Conservation (phyloP, 2,888 invertebrate species). For the Asteroscopus sphinx region DNA sequence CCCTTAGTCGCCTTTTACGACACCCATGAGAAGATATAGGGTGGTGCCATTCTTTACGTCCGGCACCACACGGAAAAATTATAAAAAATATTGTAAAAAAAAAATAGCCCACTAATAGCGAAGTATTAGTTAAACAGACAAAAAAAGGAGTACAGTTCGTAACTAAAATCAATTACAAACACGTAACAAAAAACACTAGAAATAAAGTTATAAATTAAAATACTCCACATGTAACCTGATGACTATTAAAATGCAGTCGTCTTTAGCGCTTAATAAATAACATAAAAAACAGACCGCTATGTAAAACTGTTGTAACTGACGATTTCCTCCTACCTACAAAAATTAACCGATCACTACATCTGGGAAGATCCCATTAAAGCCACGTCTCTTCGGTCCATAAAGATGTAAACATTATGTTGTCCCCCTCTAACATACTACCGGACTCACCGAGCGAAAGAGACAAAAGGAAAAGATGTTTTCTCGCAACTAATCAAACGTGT, state of each 20-base stretch:
- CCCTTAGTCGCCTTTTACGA: no score
- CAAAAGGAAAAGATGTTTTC: slow-evolving; percentile 75
- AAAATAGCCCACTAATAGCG: slow-evolving; percentile 1
- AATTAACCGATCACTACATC: slow-evolving; percentile 76
- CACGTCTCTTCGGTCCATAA: slow-evolving; percentile 85
- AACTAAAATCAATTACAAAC: slow-evolving; percentile 36
- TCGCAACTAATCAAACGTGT: slow-evolving; percentile 86
- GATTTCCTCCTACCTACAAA: slow-evolving; percentile 86
- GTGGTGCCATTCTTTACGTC: no score
- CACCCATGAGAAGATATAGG: no score
- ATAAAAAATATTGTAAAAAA: neutral
- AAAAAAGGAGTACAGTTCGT: slow-evolving; percentile 34
- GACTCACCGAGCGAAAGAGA: slow-evolving; percentile 70
- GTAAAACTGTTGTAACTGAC: slow-evolving; percentile 73
- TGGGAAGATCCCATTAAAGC: slow-evolving; percentile 86
- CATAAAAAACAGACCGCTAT: slow-evolving; percentile 77
- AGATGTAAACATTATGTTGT: slow-evolving; percentile 78
- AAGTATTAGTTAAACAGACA: slow-evolving; percentile 17
- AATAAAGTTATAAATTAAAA: slow-evolving; percentile 58
- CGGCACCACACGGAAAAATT: no score
- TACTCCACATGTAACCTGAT: slow-evolving; percentile 42
- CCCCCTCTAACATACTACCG: slow-evolving; percentile 64
- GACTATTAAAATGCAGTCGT: slow-evolving; percentile 60
- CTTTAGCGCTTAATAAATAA: slow-evolving; percentile 73
- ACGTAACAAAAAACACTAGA: slow-evolving; percentile 32